Evolutionary conservation across 2,113 vertebrate species (phyloP).

Genomic region (Ceratotherium simum): DNA sequence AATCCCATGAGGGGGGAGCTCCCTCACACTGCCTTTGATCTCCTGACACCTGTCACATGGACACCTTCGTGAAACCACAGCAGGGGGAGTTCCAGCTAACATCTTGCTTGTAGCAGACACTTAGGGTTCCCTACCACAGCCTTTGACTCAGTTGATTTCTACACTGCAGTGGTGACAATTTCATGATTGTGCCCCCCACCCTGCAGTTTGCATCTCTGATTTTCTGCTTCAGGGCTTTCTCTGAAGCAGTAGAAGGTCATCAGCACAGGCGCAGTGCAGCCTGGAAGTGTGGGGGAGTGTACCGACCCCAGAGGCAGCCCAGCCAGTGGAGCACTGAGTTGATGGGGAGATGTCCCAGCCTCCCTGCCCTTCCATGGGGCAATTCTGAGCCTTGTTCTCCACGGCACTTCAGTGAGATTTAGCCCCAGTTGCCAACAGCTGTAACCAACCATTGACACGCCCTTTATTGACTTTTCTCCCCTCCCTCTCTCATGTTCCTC

Average conservation of each 20-base stretch:
- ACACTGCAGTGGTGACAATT: not conserved
- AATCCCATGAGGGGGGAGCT: not conserved
- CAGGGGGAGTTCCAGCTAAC: not conserved
- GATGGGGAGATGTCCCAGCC: not conserved
- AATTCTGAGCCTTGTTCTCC: not conserved
- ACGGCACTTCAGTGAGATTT: not conserved
- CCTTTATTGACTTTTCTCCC: not conserved
- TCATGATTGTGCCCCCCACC: not conserved
- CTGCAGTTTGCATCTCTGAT: not conserved
- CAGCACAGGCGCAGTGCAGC: not conserved
- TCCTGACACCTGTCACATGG: not conserved
- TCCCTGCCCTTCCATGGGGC: not conserved
- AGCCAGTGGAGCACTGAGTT: not conserved
- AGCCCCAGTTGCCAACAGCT: not conserved
- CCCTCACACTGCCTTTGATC: not conserved
- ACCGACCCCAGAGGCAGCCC: not conserved
- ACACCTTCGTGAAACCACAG: not conserved
- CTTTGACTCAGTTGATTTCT: not conserved
- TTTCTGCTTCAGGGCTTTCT: not conserved
- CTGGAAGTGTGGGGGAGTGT: too few relatives aligned
- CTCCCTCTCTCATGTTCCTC: not conserved
- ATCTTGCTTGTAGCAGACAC: not conserved
- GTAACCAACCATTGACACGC: not conserved
- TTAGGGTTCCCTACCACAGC: not conserved
- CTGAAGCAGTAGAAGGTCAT: not conserved